Base-by-base conservation (phyloP, 2,888 invertebrate genomes). In the Nemotelus nigrinus region DNA sequence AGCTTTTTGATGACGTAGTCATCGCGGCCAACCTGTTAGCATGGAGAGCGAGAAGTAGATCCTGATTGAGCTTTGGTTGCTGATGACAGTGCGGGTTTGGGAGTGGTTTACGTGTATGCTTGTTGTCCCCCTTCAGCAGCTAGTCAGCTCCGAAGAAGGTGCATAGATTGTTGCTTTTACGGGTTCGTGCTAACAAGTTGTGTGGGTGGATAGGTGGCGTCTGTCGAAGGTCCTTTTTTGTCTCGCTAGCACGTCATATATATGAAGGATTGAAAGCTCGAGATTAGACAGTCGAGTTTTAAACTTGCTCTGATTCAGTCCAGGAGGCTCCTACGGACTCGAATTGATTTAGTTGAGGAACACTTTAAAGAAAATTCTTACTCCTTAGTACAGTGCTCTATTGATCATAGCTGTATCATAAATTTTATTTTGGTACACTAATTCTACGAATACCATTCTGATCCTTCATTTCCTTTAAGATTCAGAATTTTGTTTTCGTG, bases 271-370 rank as follows among this genome's bases (percentile, higher is more conserved):
- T 76, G 70, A 48, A 83, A 82, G 80, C 83, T 84, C 82, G 81
- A 81, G 81, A 81, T 78, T 83, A 84, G 83, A 86, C 84, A 86
- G 86, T 86, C 87, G 86, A 87, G 87, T 86, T 86, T 85, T 84
- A 85, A 85, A 86, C 86, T 86, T 86, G 84, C 84, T 84, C 82
- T 84, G 83, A 85, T 83, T 67, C 65, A 67, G 48, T 50, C 43
- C 45, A 63, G 10, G 60, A 74, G 74, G 48, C 74, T 74, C 41
- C 7, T 41, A 70, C 74, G 74, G 74, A 60, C 63, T 74, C 74
- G 39, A 45, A 74, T 74, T 48, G 47, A 48, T 63, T 63, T 43
- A 45, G 44, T 25, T 25, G 65, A 65, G 47, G 39, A 39, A 70
- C 70, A 70, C 43, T 47, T 57, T 5, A 44, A n/a, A 72, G 60